phyloP scores from a whole-genome alignment of 2,797 vertebrate genomes.

The Trachops cirrhosus region DNA sequence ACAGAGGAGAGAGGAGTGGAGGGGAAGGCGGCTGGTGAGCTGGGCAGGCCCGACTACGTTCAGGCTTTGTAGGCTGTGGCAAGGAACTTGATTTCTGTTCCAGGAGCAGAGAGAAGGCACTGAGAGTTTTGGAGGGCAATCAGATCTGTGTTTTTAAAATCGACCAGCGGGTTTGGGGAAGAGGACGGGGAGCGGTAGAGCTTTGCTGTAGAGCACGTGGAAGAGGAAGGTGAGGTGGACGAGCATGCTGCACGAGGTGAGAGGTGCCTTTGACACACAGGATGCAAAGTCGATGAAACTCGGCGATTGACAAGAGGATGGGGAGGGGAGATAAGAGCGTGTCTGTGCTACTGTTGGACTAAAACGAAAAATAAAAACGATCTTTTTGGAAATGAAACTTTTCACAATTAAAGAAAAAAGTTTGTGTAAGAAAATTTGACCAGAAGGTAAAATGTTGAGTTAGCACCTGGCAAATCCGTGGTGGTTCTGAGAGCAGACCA shows the following conservation, averaged over 20 bases:
- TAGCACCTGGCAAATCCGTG: neutral
- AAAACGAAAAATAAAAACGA: neutral
- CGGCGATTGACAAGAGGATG: too few relatives aligned
- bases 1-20: neutral
- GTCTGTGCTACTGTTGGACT: neutral
- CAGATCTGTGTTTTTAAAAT: neutral
- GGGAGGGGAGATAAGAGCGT: neutral
- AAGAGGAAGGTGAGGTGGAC: neutral
- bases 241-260: rapidly evolving
- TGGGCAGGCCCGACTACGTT: neutral
- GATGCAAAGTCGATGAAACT: neutral
- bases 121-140: neutral
- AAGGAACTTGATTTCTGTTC: neutral
- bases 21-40: neutral
- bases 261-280: neutral
- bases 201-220: neutral
- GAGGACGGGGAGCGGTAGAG: neutral
- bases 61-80: rapidly evolving
- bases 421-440: neutral
- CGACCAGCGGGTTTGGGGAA: neutral
- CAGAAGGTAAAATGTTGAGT: neutral
- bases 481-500: neutral
- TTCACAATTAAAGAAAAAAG: neutral
- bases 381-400: neutral
- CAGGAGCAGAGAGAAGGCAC: neutral